Evolutionary conservation across 2,888 invertebrate species (phyloP), one percentile per base, ranked within the genome.

Genomic region (Stegana nigrithorax): DNA sequence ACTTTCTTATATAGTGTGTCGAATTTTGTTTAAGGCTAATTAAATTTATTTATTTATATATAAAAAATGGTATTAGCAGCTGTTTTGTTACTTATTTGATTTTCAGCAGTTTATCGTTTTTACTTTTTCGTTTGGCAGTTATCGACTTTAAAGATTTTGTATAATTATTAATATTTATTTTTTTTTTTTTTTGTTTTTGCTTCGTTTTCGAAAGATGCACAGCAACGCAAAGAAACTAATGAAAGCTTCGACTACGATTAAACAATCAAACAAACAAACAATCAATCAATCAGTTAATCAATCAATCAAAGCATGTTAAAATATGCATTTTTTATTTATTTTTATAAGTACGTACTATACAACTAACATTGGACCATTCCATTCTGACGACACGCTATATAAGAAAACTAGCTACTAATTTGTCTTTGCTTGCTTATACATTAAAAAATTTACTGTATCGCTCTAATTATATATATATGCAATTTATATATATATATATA

Each of bases 1-100:
- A 68, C 75, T 78, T 74, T 78, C 78, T 78, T 75, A 75, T 75
- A 76, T 78, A 75, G 78, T 75, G 79, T 78, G 79, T 76, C 79
- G 74, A 36, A 21, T 27, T 39, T 21, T 69, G 73, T 73, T 68
- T 42, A 59, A 59, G 45, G 26, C 44, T 29, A 59, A 63, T 65
- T 67, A 61, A 26, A 47, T 45, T 39, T 59, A 29, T 27, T 56
- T 59, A 45, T 58, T 57, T 32, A 12, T 57, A 23, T 42, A n/a
- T 57, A 32, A 61, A 50, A 65, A 67, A 58, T 63, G 68, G 69
- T n/a, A 50, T 19, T 55, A 36, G 32, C 36, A 55, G 53, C 53
- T 55, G 53, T 36, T 55, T 55, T 36, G 36, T 21, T 36, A 55
- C n/a, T 32, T 55, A 55, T 55, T 55, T 55, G 72, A 69, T 77